Percentiles rank a stretch among this genome's conserved stretches.
Conservation (phyloP, 2,888 invertebrate species). For the Galerucella calmariensis region DNA sequence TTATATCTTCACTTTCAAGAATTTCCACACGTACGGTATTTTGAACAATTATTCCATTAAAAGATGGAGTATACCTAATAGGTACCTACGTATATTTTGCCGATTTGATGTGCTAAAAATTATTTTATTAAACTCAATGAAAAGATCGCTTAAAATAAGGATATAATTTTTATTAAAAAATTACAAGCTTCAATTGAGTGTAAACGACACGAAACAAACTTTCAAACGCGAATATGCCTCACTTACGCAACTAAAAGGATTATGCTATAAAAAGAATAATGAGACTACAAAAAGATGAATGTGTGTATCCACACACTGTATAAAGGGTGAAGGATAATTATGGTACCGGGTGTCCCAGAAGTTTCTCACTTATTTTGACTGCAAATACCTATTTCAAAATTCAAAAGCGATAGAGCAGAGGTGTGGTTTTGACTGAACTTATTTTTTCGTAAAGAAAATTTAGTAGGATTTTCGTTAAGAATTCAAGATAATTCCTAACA, state of each 20-base stretch:
- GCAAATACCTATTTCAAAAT: no score
- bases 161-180: slow-evolving; percentile 18
- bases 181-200: slow-evolving; percentile 2
- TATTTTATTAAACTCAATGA: background rate
- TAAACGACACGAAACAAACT: background rate
- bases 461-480: no score
- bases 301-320: background rate
- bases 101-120: slow-evolving; percentile 7
- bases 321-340: no score
- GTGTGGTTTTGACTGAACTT: no score
- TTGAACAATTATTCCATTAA: background rate
- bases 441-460: no score
- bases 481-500: no score
- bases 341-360: no score
- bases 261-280: slow-evolving; percentile 18
- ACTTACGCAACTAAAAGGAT: slow-evolving; percentile 26
- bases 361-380: no score
- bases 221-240: slow-evolving; percentile 1
- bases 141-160: slow-evolving; percentile 4
- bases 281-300: slow-evolving; percentile 9
- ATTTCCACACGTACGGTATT: background rate
- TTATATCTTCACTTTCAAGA: background rate
- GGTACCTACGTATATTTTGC: background rate
- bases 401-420: no score
- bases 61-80: background rate